Evolutionary conservation across 2,113 vertebrate genomes (phyloP), one percentile per base, ranked within the genome.

Genomic region (Eulemur rufifrons): DNA sequence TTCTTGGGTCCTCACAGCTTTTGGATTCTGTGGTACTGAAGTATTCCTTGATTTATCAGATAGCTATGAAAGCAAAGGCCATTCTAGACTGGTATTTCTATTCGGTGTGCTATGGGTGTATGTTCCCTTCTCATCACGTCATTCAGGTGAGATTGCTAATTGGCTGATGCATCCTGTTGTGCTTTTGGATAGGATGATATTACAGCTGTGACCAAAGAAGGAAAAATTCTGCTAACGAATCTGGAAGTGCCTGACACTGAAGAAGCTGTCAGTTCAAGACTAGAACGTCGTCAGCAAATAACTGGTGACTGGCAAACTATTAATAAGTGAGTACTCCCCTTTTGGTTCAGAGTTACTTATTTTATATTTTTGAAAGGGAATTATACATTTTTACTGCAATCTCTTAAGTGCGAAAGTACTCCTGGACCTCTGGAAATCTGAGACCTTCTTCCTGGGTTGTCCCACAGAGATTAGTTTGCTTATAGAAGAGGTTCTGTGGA

Each of bases 251-350:
- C 99, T 63, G 97, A 97, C 50, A 93, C 98, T 0, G 98, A 97
- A 71, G 98, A 97, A 37, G 32, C 47, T 54, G 61, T 52, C 73
- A 89, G 64, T 86, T 98, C 98, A 83, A 98, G 98, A 59, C 69
- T 98, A 47, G 99, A 99, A 27, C 96, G 98, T 42, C 97, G 97
- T 42, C 98, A 91, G 29, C 99, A 99, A 45, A 99, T 99, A 92
- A 98, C 97, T 54, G 98, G 99, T 47, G 99, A 99, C 98, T 99
- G 99, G 99, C 99, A 99, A 61, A 99, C 99, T 0, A 99, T 99
- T 74, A 99, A 99, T 97, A 99, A 99, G 99, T 99, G 97, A 98
- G 98, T 91, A 34, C 2, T 82, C 39, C 52, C 45, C 18, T 25
- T 81, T 61, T 66, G 18, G 39, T 61, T 64, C 50, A 17, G 50